Conservation (phyloP, 2,888 invertebrate genomes). For the Augochlorella aurata region DNA sequence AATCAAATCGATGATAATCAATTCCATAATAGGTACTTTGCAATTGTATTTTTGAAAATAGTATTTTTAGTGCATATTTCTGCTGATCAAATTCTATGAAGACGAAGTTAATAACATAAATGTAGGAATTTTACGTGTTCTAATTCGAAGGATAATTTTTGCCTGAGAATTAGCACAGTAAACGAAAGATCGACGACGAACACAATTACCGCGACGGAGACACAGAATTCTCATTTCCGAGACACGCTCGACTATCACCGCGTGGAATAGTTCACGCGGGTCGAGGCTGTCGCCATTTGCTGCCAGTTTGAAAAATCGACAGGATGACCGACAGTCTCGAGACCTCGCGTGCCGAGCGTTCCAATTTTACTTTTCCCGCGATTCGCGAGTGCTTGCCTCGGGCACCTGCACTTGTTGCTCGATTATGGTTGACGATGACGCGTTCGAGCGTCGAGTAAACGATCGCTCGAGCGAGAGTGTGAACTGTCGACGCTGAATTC, state of each 20-base stretch:
- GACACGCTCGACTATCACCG: background rate
- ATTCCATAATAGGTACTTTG: no score
- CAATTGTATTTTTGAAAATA: no score
- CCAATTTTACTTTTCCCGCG: conserved; percentile 60
- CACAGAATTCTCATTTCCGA: conserved; percentile 7
- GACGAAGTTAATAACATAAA: no score
- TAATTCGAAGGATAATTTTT: background rate
- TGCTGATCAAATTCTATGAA: no score
- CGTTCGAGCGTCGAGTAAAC: conserved; percentile 22
- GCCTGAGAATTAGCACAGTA: background rate
- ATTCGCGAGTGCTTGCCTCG: conserved; percentile 14
- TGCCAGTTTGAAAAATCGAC: conserved; percentile 17
- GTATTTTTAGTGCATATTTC: no score
- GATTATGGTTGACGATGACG: conserved; percentile 16
- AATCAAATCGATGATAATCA: no score
- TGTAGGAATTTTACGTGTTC: background rate
- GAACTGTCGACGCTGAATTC: conserved; percentile 9
- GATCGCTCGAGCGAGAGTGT: conserved; percentile 24
- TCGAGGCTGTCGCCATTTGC: conserved; percentile 21
- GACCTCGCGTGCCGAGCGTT: conserved; percentile 59
- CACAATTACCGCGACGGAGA: conserved; percentile 3
- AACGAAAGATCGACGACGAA: conserved; percentile 8
- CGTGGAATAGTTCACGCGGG: conserved; percentile 18
- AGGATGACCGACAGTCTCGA: conserved; percentile 34
- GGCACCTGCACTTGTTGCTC: background rate